These are phyloP conservation scores for Galerucella pusilla DNA, from an alignment of 2,888 invertebrate genomes.

Conservation along the genomic window DNA sequence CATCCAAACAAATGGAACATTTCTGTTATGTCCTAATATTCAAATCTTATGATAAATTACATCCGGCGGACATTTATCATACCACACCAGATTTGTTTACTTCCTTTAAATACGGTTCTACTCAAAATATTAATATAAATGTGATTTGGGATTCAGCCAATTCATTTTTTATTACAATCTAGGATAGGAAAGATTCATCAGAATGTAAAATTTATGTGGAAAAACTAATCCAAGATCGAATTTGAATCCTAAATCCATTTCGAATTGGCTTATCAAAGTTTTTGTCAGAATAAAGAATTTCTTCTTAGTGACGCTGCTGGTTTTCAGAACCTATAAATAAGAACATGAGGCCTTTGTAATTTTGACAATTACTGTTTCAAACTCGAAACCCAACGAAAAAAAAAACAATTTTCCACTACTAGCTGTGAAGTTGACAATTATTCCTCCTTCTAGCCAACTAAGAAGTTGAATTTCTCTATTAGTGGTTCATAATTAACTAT, in stretches of 20 bases:
- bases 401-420: too few species aligned
- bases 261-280: too few species aligned
- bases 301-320: too few species aligned
- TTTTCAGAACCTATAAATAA: too few species aligned
- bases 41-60: constrained; percentile 23
- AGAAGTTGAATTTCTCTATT: too few species aligned
- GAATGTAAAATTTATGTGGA: background rate
- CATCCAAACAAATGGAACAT: constrained; percentile 16
- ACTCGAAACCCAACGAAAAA: too few species aligned
- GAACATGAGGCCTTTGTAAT: too few species aligned
- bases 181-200: background rate
- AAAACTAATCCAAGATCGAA: background rate
- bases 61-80: constrained; percentile 12
- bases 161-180: constrained; percentile 4
- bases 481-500: too few species aligned
- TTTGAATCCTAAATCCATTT: background rate
- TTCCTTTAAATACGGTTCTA: constrained; percentile 1
- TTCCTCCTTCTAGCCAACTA: too few species aligned
- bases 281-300: too few species aligned
- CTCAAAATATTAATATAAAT: constrained; percentile 3
- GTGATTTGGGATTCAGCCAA: background rate
- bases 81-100: constrained; percentile 20
- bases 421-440: too few species aligned
- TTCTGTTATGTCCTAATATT: constrained; percentile 9
- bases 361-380: too few species aligned